phyloP scores from a whole-genome alignment of 1,140 invertebrate species.

The Caenorhabditis brenneri region DNA sequence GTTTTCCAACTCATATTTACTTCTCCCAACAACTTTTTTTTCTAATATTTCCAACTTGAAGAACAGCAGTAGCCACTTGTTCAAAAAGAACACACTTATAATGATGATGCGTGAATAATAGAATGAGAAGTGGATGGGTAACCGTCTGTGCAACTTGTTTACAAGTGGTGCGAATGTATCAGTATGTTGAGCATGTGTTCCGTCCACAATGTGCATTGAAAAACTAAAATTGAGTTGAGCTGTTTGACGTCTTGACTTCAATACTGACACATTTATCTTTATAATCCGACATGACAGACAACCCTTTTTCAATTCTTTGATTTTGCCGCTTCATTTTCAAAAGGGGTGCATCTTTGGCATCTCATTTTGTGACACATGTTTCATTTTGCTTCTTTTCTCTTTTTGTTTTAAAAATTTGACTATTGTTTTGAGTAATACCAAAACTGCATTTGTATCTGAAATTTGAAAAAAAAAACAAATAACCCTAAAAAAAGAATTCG shows the following conservation, averaged over 20 bases:
- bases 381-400: no score
- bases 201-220: not conserved
- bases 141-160: slow-evolving; percentile 24
- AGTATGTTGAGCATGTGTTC: not conserved
- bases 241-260: not conserved
- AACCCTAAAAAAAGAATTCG: no score
- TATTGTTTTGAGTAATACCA: no score
- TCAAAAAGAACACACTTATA: not conserved
- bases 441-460: no score
- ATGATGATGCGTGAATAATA: slow-evolving; percentile 31
- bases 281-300: slow-evolving; percentile 1
- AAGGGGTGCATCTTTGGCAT: no score
- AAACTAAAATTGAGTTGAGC: not conserved
- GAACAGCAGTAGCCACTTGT: not conserved
- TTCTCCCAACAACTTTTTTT: no score
- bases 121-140: slow-evolving; percentile 22
- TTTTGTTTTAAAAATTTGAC: no score
- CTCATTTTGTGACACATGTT: not conserved
- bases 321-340: not conserved
- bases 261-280: slow-evolving; percentile 1
- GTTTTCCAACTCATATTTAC: no score
- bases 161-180: slow-evolving; percentile 25
- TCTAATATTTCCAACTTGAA: no score
- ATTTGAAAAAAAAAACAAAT: no score
- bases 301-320: not conserved